Percentiles rank a stretch among this genome's conserved stretches.
Conservation (phyloP, 2,888 invertebrate species). For the Lumbricus terrestris region DNA sequence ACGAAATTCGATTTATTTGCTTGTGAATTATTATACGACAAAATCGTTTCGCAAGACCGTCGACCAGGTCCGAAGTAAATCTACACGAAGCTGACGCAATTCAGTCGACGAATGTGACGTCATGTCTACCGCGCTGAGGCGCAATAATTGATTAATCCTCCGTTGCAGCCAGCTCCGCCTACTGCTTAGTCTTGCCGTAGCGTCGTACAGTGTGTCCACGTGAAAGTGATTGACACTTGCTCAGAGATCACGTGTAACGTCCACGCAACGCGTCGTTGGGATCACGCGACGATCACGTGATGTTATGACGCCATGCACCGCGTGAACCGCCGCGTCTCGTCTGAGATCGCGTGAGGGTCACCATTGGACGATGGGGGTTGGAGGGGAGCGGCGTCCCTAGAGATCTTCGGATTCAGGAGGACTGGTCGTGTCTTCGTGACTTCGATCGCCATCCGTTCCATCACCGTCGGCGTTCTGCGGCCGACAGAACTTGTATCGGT, state of each 20-base stretch:
- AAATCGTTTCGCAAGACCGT: background rate
- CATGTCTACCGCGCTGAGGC: background rate
- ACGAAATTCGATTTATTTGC: conserved; percentile 13
- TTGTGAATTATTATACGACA: background rate
- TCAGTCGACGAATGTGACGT: background rate
- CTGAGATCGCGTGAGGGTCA: conserved; percentile 6
- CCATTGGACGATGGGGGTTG: too few species aligned
- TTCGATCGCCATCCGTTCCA: conserved; percentile 5
- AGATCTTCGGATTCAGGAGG: conserved; percentile 6
- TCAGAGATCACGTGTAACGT: background rate
- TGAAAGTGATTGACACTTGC: background rate
- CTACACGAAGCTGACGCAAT: background rate
- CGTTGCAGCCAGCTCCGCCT: background rate
- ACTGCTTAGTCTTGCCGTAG: background rate
- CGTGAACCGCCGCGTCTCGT: background rate
- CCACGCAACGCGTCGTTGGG: background rate
- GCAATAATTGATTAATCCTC: background rate
- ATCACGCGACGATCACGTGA: conserved; percentile 6
- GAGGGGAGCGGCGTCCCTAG: background rate
- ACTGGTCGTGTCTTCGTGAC: background rate
- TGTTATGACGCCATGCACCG: background rate
- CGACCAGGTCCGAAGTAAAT: background rate
- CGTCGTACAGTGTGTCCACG: background rate
- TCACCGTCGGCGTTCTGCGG: conserved; percentile 26
- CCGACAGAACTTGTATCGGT: conserved; percentile 97